Percentiles rank a stretch among this genome's conserved stretches.
phyloP scores from a whole-genome alignment of 2,113 vertebrate genomes.

The Psittacula cyanocephala region DNA sequence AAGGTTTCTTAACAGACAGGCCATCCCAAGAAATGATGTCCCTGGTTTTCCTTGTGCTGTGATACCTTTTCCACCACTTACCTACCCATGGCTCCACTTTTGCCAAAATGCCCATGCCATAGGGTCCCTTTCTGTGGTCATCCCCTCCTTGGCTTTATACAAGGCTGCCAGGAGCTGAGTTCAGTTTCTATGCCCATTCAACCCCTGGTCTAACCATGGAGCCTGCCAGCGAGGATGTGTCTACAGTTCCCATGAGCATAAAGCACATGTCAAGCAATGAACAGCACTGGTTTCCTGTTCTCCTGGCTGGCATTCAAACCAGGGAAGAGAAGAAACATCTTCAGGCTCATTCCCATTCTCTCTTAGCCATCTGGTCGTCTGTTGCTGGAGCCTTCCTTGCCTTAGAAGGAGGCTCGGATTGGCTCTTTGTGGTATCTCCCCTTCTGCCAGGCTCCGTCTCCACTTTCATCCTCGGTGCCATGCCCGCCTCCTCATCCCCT shows the following conservation, averaged over 20 bases:
- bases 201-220: not conserved
- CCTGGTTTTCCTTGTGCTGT: not conserved
- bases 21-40: not conserved
- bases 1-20: not conserved
- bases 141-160: not conserved
- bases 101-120: not conserved
- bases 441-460: conserved; percentile 32
- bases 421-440: conserved; percentile 28
- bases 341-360: conserved; percentile 19
- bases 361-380: not conserved
- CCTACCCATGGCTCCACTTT: not conserved
- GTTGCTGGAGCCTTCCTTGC: not conserved
- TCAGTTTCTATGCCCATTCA: not conserved
- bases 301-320: not conserved
- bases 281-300: accelerated
- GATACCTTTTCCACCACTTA: not conserved
- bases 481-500: conserved; percentile 25
- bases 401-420: not conserved
- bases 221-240: accelerated
- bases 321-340: conserved; percentile 5
- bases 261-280: not conserved
- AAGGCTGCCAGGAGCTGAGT: not conserved
- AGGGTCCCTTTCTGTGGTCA: not conserved
- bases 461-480: conserved; percentile 22
- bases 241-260: not conserved